phyloP scores from a whole-genome alignment of 2,888 invertebrate species.

The Ashinkailepas kermadecensis region DNA sequence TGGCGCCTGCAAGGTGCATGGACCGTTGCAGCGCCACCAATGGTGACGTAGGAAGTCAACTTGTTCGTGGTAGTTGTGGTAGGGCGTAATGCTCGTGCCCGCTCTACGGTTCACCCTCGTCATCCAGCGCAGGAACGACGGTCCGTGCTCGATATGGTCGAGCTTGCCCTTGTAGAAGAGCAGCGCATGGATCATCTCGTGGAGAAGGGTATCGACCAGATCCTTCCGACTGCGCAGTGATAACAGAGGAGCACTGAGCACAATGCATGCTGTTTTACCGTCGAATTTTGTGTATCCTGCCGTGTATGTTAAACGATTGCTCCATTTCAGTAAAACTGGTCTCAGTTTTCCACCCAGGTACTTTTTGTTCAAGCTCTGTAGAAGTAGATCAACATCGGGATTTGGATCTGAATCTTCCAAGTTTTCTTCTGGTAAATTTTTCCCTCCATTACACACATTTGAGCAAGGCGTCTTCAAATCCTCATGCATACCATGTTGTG shows the following conservation, averaged over 20 bases:
- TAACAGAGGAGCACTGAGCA: background rate
- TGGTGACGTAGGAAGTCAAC: constrained; percentile 80
- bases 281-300: constrained; percentile 3
- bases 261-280: background rate
- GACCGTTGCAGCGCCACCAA: constrained; percentile 92
- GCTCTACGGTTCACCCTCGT: constrained; percentile 76
- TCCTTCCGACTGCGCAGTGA: background rate
- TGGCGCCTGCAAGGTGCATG: constrained; percentile 66
- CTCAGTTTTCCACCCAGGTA: background rate
- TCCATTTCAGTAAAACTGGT: background rate
- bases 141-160: constrained; percentile 59
- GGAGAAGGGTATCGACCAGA: constrained; percentile 54
- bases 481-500: too few relatives aligned
- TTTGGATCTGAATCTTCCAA: background rate
- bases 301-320: background rate
- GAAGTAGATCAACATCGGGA: background rate
- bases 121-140: constrained; percentile 90
- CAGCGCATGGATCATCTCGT: constrained; percentile 99
- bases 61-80: constrained; percentile 92
- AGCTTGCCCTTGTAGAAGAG: constrained; percentile 73
- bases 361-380: background rate
- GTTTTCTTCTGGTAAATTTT: background rate
- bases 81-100: constrained; percentile 82
- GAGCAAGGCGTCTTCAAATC: too few relatives aligned
- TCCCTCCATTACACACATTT: too few relatives aligned